Base-by-base conservation (phyloP, 37 sponge, comb jelly and placozoan species). In the Beroe forskalii region DNA sequence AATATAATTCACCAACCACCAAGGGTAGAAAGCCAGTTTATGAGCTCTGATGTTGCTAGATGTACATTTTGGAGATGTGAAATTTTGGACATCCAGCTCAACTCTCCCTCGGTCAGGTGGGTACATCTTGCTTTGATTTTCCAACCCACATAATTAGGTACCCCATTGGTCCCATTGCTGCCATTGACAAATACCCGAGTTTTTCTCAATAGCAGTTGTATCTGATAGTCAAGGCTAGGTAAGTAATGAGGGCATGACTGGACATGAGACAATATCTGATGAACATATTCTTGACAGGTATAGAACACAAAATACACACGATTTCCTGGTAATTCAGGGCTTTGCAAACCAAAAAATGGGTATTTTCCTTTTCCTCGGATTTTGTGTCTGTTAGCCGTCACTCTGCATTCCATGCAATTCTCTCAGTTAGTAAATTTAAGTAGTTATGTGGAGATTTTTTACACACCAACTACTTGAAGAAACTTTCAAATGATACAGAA, bases 31-130 rank as follows among this genome's bases (percentile, higher is more conserved):
- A 69, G 38, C 72, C 72, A 69, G 38, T 69, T 69, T 32, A 69
- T 27, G 1, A 69, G 72, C 38, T 69, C 72, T 1, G 72, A 69
- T 14, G 72, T 69, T 3, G 72, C 72, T 27, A 69, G 39, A 69
- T 69, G 72, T 19, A 69, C 32, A 33, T 69, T 69, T 37, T 69
- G 72, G 3, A 69, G 72, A 32, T 69, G 72, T 19, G 72, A 69
- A 14, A 69, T 69, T 37, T 69, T 69, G 8, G 72, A 69, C 72
- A 69, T 69, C 72, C 72, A 69, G 19, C 38, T 69, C 17, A 35
- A 69, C 9, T 69, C 72, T 3, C 72, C 72, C 72, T 69, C 72
- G 1, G 37, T 69, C 72, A 69, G 32, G 38, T 69, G 72, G 12
- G 9, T 14, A 69, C 72, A 69, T 1, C 17, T 69, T 20, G 72